Evolutionary conservation across 2,113 vertebrate species (phyloP), one percentile per base, ranked within the genome.

Genomic region (Pseudolaguvia tuberculata): DNA sequence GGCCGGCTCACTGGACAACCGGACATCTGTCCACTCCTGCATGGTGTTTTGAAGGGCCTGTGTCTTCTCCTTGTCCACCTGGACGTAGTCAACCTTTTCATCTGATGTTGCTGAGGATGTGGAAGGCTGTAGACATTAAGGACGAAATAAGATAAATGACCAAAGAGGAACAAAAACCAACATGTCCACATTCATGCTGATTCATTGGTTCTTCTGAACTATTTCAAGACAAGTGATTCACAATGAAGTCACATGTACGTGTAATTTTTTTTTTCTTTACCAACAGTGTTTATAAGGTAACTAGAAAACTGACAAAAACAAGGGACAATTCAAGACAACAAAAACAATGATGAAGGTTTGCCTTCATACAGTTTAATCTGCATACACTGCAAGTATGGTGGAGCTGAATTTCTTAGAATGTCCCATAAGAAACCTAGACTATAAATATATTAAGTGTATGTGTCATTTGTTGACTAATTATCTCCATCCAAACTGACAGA

Each of bases 21-120:
- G 92, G 78, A 96, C 95, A 0, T 99, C 97, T 0, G 95, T 98
- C 97, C 97, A 99, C 88, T 98, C 97, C 89, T 97, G 96, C 96
- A 98, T 99, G 83, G 97, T 99, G 91, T 86, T 98, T 84, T 99
- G 96, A 83, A 99, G 89, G 0, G 97, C 97, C 82, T 96, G 94
- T 0, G 96, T 99, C 93, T 96, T 98, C 87, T 99, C 95, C 80
- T 98, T 99, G 88, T 99, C 96, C 59, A 98, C 96, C 75, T 98
- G 96, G 48, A 99, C 97, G 0, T 99, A 99, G 84, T 99, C 97
- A 63, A 99, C 97, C 87, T 99, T 99, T 88, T 99, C 97, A 0
- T 98, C 97, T 0, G 96, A 98, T 35, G 94, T 93, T 10, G 94
- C 92, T 0, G 97, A 98, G 0, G 96, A 98, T 0, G 96, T 98